A percentile compares a stretch with the other conserved stretches of the same genome.
phyloP scores from a whole-genome alignment of 2,888 invertebrate species.

The Troilus luridus region DNA sequence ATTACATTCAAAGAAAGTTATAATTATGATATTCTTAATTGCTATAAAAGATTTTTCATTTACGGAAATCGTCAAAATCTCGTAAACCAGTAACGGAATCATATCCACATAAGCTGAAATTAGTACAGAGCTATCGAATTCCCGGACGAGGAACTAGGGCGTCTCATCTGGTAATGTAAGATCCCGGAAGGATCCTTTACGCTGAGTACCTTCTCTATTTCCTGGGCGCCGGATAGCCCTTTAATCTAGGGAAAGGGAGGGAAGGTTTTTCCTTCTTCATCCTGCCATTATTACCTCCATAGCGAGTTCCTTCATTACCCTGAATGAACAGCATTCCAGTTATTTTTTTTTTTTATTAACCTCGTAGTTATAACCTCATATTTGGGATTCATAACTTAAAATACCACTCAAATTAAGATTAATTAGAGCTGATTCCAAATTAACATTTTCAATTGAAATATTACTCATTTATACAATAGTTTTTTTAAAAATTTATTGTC shows the following conservation, averaged over 20 bases:
- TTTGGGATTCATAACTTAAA: background rate
- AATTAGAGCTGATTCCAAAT: background rate
- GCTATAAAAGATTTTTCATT: too few relatives aligned
- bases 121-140: background rate
- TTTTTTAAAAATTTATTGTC: too few relatives aligned
- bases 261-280: background rate
- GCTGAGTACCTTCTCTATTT: background rate
- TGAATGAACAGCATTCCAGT: background rate
- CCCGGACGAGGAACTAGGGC: background rate
- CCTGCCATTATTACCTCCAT: background rate
- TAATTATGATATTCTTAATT: too few relatives aligned
- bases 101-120: background rate
- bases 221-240: background rate
- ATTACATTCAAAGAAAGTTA: too few relatives aligned
- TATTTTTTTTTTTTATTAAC: background rate
- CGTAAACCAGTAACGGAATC: too few relatives aligned
- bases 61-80: too few relatives aligned
- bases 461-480: too few relatives aligned
- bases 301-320: background rate
- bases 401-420: background rate
- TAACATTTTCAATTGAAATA: background rate
- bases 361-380: too few relatives aligned
- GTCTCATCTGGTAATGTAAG: constrained; percentile 9
- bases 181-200: constrained; percentile 10
- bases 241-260: background rate